phyloP scores from a whole-genome alignment of 2,113 vertebrate genomes.

The Festucalex cinctus region DNA sequence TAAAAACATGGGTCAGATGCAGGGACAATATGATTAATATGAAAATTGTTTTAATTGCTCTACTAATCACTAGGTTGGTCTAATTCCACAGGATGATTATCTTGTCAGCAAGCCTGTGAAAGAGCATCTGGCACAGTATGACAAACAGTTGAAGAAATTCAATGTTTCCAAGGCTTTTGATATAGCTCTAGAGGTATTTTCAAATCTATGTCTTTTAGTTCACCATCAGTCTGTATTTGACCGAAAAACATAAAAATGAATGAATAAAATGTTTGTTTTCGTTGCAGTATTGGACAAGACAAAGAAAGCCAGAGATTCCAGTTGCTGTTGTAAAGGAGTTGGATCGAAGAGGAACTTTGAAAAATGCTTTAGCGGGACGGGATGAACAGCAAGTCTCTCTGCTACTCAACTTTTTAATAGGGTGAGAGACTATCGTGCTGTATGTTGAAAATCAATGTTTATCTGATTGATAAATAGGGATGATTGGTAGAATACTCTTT shows the following conservation, averaged over 20 bases:
- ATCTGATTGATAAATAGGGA: too few species aligned
- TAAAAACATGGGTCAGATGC: neutral
- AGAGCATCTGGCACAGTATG: conserved; percentile 82
- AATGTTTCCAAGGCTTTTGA: conserved; percentile 91
- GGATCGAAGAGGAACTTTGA: conserved; percentile 87
- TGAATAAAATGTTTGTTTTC: neutral
- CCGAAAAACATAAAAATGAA: neutral
- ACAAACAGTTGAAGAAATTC: conserved; percentile 86
- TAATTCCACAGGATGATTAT: conserved; percentile 82
- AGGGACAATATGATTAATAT: neutral
- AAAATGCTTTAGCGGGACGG: conserved; percentile 91
- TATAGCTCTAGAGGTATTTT: conserved; percentile 81
- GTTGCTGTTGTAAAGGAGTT: conserved; percentile 93
- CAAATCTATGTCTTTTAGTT: neutral
- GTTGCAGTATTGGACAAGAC: conserved; percentile 69
- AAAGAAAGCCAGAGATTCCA: conserved; percentile 81
- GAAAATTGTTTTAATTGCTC: neutral
- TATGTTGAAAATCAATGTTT: too few species aligned
- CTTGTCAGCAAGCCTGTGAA: conserved; percentile 83
- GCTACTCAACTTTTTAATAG: conserved; percentile 86
- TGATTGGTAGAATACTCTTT: too few species aligned
- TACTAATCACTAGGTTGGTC: neutral
- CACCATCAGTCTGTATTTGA: neutral
- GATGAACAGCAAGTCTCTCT: conserved; percentile 81
- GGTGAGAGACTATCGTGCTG: conserved; percentile 62